Percentiles rank a stretch among this genome's conserved stretches.
Conservation (phyloP, 2,888 invertebrate genomes). For the Caradrina clavipalpis region DNA sequence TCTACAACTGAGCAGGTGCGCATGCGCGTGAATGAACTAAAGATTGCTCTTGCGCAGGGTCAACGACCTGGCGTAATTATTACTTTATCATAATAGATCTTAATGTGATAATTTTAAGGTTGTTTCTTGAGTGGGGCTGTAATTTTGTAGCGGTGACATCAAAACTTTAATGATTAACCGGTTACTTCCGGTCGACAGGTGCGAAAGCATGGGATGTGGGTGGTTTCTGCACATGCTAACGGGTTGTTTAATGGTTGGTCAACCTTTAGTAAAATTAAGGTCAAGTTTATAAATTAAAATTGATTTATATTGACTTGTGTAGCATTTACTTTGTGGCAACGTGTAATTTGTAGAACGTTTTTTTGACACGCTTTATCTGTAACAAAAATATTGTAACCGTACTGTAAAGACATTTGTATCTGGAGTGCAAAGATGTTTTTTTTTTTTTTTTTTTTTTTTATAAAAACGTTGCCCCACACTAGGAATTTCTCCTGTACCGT, state of each 20-base stretch:
- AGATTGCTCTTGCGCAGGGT: slow-evolving; percentile 72
- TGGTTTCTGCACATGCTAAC: slow-evolving; percentile 50
- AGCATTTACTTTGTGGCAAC: no score
- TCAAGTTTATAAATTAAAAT: slow-evolving; percentile 18
- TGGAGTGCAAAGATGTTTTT: no score
- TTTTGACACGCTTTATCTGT: no score
- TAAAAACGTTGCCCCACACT: no score
- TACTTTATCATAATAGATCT: slow-evolving; percentile 41
- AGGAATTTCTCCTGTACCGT: no score
- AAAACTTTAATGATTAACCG: slow-evolving; percentile 56
- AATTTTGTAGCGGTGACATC: slow-evolving; percentile 47
- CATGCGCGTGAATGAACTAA: slow-evolving; percentile 70
- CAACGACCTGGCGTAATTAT: slow-evolving; percentile 63
- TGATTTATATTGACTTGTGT: background rate
- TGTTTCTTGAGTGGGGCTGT: slow-evolving; percentile 28
- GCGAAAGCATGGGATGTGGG: slow-evolving; percentile 52
- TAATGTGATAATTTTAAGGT: slow-evolving; percentile 48
- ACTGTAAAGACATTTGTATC: no score
- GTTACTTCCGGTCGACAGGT: slow-evolving; percentile 61
- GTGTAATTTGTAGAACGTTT: no score
- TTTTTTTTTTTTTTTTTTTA: no score
- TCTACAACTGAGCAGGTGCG: slow-evolving; percentile 60
- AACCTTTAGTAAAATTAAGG: slow-evolving; percentile 17
- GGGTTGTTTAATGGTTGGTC: slow-evolving; percentile 11
- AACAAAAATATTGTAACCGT: no score